Base-by-base conservation (phyloP, 1,140 invertebrate species). In the Phymastichus coffea region DNA sequence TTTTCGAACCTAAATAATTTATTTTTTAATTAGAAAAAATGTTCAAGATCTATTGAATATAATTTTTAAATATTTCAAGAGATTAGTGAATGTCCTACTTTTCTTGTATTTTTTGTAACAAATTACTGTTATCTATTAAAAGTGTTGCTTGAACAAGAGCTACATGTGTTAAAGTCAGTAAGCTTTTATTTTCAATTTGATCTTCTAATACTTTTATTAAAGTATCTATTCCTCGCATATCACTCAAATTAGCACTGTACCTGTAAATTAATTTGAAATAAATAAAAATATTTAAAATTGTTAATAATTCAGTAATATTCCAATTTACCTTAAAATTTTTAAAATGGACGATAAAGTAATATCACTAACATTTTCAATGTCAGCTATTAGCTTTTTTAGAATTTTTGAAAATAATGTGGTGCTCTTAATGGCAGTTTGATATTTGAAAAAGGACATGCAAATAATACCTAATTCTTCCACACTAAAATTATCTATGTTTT, bases 371-470 rank as follows among this genome's bases (percentile, higher is more conserved):
- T 19, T 67, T 3, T 79, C 55, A 22, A 81, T 57, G 25, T 81
- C 64, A 0, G 66, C 41, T 9, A 66, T 67, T 3, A 81, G 58
- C 46, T 72, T 78, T 2, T 65, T 20, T 1, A 83, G 76, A 9
- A 87, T 73, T 22, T 70, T 65, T 6, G 64, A 10, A 2, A 85
- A 6, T 12, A 87, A 64, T 0, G 65, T 30, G 0, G 64, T 41
- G 67, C 79, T 76, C 51, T 69, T 72, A 15, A 87, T 79, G 17
- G 57, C 73, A 0, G 72, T 83, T 62, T 84, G 73, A 2, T 80
- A 83, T 73, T 86, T 86, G 59, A 87, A 88, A 67, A 84, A 88
- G 0, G 82, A 83, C 74, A 87, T 80, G 10, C 80, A 74, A 51
- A 85, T 69, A 9, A 87, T 75, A 14, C 77, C 82, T 23, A 87